Conservation (phyloP, 2,888 invertebrate genomes). For the Perdita meconis region DNA sequence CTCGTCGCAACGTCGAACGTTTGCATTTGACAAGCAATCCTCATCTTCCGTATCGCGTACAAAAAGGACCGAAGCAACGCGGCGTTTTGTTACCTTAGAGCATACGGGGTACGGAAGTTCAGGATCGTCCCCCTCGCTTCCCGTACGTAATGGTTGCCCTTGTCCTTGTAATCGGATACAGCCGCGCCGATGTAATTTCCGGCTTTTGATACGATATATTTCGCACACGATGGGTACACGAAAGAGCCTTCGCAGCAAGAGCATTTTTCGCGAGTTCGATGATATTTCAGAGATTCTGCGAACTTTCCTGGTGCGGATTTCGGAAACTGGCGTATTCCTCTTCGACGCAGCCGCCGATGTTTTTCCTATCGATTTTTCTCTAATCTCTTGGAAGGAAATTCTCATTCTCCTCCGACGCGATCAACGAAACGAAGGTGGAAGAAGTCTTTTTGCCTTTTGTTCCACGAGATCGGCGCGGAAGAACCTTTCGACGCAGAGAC, state of each 20-base stretch:
- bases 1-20: conserved; percentile 48
- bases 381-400: no score
- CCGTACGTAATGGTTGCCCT: neutral
- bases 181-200: conserved; percentile 42
- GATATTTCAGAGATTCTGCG: no score
- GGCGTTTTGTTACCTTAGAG: conserved; percentile 7
- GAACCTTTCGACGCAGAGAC: no score
- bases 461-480: no score
- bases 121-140: conserved; percentile 12
- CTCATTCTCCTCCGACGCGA: no score
- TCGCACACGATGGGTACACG: neutral
- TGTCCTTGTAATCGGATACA: conserved; percentile 32
- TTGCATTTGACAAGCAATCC: conserved; percentile 62
- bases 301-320: no score
- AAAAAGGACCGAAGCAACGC: neutral
- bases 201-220: neutral
- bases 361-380: no score
- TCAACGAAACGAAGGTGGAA: no score
- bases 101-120: neutral
- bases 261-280: neutral
- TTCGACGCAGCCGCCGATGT: no score
- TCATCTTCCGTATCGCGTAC: conserved; percentile 1
- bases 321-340: no score
- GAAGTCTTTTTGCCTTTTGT: no score
- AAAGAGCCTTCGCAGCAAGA: neutral